These are phyloP conservation scores for Telmatochromis brichardi DNA, from an alignment of 2,113 vertebrate genomes.

Conservation along the genomic window DNA sequence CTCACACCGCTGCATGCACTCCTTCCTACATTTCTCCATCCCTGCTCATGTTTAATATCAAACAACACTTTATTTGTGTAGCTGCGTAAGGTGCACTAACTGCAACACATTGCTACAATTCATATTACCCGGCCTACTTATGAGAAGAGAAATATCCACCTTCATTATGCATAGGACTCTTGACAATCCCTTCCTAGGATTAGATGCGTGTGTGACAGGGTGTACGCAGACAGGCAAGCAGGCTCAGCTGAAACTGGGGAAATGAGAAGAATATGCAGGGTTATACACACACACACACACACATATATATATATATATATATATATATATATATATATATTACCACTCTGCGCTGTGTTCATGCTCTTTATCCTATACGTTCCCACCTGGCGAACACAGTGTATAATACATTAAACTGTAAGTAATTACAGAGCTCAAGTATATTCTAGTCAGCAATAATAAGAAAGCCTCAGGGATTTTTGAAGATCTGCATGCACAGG, in stretches of 20 bases:
- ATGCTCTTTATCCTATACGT: background rate
- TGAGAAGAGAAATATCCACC: slow-evolving; percentile 33
- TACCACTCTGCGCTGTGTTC: background rate
- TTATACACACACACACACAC: background rate
- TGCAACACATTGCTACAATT: slow-evolving; percentile 29
- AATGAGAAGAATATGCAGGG: slow-evolving; percentile 27
- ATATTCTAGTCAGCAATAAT: slow-evolving; percentile 48
- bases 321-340: background rate
- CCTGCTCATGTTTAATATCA: slow-evolving; percentile 37
- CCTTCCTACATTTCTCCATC: slow-evolving; percentile 4
- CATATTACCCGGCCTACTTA: slow-evolving; percentile 34
- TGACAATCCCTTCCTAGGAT: slow-evolving; percentile 55
- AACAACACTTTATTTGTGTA: slow-evolving; percentile 42
- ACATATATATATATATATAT: background rate
- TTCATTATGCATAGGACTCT: slow-evolving; percentile 53
- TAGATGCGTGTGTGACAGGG: slow-evolving; percentile 40
- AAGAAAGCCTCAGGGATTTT: slow-evolving; percentile 33
- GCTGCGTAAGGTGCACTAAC: background rate
- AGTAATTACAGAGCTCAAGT: slow-evolving; percentile 48
- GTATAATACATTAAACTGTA: slow-evolving; percentile 53
- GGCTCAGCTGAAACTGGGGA: slow-evolving; percentile 20
- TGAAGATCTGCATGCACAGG: slow-evolving; percentile 5
- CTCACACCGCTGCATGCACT: background rate
- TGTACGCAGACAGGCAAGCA: background rate
- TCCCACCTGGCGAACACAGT: background rate